Evolutionary conservation across 2,888 invertebrate species (phyloP), one percentile per base, ranked within the genome.

Genomic region (Harmothoe impar): DNA sequence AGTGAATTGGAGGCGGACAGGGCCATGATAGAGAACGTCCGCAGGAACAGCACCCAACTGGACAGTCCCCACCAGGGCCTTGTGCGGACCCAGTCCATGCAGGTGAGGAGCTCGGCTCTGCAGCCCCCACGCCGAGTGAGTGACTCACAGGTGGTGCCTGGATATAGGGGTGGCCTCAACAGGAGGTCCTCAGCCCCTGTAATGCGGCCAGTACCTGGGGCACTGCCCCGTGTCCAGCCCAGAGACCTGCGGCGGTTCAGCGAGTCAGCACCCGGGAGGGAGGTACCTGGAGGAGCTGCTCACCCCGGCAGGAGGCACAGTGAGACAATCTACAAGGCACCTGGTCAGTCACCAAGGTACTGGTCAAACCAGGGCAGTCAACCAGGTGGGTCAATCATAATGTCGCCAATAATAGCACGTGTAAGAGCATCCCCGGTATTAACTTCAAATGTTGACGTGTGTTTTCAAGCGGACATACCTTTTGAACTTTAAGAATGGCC

Each of bases 1-100:
- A 72, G 72, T 29, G 72, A 72, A 29, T 25, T 72, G 3, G 72
- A 72, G 72, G 72, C 72, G 15, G 72, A 72, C 72, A 23, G 72
- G 1, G 72, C 72, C 29, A 72, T 72, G 72, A 25, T 29, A 3
- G 15, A 72, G 31, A 25, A 72, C 29, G 72, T 29, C 29, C 72
- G 72, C 72, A n/a, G 72, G 29, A 72, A 29, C 15, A 72, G 72
- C 72, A 25, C 72, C 72, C 72, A 0, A 25, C 25, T 15, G 72
- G 31, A 25, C 72, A 72, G 29, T 25, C 31, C 29, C 15, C 29
- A 29, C 5, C 29, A 29, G 72, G 72, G 72, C 29, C 72, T 15
- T 5, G 72, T 17, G 1, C 72, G 72, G 3, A 72, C n/a, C 72
- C 72, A 29, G 7, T 72, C 72, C n/a, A 25, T 72, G 29, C 72